Evolutionary conservation across 2,888 invertebrate genomes (phyloP).

Genomic region (Leucophenga maculata): DNA sequence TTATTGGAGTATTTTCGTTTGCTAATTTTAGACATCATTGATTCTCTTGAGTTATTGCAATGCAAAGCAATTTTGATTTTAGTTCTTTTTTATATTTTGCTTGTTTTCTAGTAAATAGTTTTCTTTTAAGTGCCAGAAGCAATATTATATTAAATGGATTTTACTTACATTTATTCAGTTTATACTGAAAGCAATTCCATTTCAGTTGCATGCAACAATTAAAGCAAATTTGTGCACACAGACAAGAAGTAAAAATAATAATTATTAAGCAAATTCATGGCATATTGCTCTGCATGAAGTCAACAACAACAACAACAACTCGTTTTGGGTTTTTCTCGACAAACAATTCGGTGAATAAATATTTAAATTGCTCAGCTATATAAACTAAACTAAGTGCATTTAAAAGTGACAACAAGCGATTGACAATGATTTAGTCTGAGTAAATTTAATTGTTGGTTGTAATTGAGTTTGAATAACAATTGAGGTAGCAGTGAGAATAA

Average conservation of each 20-base stretch:
- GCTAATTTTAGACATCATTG: conserved; percentile 63
- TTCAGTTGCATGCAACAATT: neutral
- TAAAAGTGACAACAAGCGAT: conserved; percentile 22
- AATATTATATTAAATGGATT: neutral
- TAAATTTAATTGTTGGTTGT: conserved; percentile 49
- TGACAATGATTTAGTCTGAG: conserved; percentile 48
- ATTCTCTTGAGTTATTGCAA: conserved; percentile 55
- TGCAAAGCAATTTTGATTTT: conserved; percentile 20
- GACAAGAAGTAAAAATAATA: neutral
- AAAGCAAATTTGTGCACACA: neutral
- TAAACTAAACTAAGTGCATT: neutral
- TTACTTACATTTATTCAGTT: too few relatives aligned
- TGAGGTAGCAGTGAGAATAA: conserved; percentile 36
- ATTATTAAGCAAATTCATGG: neutral
- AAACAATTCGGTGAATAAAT: conserved; percentile 13
- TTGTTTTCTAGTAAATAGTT: neutral
- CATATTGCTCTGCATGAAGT: too few relatives aligned
- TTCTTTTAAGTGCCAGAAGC: neutral
- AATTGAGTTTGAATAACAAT: conserved; percentile 47
- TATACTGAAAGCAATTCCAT: neutral
- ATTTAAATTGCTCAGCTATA: neutral
- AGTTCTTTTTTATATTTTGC: neutral
- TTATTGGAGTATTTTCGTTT: conserved; percentile 31
- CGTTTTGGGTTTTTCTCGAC: conserved; percentile 2
- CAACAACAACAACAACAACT: neutral